phyloP scores from a whole-genome alignment of 2,797 vertebrate species.

The Paguma larvata region DNA sequence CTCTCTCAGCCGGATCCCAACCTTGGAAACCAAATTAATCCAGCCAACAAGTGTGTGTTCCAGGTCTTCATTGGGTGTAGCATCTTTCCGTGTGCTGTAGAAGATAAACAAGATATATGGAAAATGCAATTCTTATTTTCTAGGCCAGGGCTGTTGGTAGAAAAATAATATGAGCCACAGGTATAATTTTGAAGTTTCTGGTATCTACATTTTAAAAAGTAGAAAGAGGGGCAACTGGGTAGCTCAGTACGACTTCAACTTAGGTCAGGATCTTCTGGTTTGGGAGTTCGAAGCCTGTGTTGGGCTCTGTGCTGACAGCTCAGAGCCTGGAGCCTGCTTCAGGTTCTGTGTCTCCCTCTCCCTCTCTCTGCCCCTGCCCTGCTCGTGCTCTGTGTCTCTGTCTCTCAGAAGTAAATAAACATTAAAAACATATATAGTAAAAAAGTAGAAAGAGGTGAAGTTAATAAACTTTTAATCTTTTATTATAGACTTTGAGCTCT shows the following conservation, averaged over 20 bases:
- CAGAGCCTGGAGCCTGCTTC: no score
- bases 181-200: conserved; percentile 16
- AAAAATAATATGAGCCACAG: neutral
- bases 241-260: no score
- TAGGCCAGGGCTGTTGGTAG: neutral
- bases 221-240: neutral
- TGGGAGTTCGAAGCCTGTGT: no score
- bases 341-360: no score
- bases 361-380: no score
- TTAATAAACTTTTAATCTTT: neutral
- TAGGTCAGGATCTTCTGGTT: no score
- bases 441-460: neutral
- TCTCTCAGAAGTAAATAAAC: no score
- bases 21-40: conserved; percentile 36
- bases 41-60: neutral
- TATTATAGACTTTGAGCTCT: neutral
- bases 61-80: neutral
- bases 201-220: neutral
- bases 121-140: neutral
- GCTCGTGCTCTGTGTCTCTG: no score
- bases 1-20: neutral
- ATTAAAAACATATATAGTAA: neutral
- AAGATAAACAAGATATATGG: neutral
- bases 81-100: neutral
- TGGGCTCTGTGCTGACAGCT: no score